Evolutionary conservation across 37 sponge, comb jelly and placozoan genomes (phyloP).

Genomic region (Crambe crambe): DNA sequence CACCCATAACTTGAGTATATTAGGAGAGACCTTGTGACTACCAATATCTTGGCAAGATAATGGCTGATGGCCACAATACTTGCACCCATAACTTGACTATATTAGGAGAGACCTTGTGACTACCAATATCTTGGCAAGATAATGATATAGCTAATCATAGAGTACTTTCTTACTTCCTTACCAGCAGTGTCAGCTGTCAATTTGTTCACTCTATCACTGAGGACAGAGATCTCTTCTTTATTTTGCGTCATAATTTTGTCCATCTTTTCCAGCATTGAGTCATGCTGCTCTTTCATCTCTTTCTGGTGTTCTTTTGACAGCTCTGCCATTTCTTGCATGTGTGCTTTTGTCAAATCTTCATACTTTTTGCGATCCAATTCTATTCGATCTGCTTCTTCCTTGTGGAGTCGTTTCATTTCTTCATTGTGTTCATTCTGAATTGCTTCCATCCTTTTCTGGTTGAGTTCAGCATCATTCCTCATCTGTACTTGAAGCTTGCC

Average conservation of each 20-base stretch:
- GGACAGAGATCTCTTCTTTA: too few relatives aligned
- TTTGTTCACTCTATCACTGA: too few relatives aligned
- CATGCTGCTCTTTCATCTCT: background rate
- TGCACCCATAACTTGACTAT: too few relatives aligned
- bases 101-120: too few relatives aligned
- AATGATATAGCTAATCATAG: too few relatives aligned
- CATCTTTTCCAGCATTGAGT: background rate
- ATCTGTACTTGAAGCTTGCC: constrained; percentile 1
- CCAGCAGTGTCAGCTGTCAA: too few relatives aligned
- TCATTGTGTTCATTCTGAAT: background rate
- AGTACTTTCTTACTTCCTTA: too few relatives aligned
- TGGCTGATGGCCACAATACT: too few relatives aligned
- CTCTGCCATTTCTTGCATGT: constrained; percentile 7
- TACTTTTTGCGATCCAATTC: background rate
- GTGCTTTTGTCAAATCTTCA: constrained; percentile 1
- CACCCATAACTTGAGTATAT: too few relatives aligned
- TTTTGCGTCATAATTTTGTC: background rate
- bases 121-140: too few relatives aligned
- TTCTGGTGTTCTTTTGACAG: background rate
- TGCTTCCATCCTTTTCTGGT: background rate
- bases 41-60: too few relatives aligned
- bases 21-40: too few relatives aligned
- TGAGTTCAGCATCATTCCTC: constrained; percentile 7
- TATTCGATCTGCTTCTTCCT: background rate
- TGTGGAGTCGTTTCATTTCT: background rate